Percentiles rank a stretch among this genome's conserved stretches.
Evolutionary conservation across 2,888 invertebrate genomes (phyloP).

Genomic region (Maniola hyperantus): DNA sequence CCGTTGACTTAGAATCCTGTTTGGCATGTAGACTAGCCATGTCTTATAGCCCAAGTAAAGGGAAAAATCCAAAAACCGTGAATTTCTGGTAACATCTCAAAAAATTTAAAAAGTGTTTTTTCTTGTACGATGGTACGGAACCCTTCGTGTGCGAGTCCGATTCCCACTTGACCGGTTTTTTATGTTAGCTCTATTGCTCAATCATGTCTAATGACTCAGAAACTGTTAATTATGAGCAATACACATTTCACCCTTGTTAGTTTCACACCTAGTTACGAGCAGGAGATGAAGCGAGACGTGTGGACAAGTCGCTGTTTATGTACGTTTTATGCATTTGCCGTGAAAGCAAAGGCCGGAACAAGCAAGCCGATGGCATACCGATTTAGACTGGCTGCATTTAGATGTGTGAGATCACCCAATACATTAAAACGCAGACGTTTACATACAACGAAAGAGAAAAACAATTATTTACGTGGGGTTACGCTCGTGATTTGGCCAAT

Average conservation of each 20-base stretch:
- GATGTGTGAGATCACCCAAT: slow-evolving; percentile 71
- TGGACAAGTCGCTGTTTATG: slow-evolving; percentile 72
- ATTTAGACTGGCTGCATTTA: slow-evolving; percentile 76
- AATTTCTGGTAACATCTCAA: no score
- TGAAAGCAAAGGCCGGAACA: slow-evolving; percentile 74
- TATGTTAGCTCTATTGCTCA: background rate
- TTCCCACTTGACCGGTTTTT: background rate
- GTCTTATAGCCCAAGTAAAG: no score
- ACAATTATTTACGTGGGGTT: slow-evolving; percentile 23
- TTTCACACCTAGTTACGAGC: slow-evolving; percentile 5
- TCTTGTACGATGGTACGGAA: no score
- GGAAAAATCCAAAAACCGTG: no score
- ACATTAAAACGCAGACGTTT: slow-evolving; percentile 51
- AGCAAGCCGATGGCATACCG: slow-evolving; percentile 64
- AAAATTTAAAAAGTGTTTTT: no score
- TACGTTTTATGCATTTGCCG: slow-evolving; percentile 71
- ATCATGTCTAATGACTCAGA: background rate
- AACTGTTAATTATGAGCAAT: slow-evolving; percentile 14
- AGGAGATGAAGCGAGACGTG: slow-evolving; percentile 44
- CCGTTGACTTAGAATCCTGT: no score
- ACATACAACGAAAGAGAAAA: slow-evolving; percentile 31
- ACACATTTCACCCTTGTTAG: slow-evolving; percentile 9
- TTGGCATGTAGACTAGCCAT: no score
- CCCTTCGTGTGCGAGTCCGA: no score
- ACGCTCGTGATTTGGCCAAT: slow-evolving; percentile 27